Conservation (phyloP, 2,113 vertebrate genomes). For the Equus przewalskii region DNA sequence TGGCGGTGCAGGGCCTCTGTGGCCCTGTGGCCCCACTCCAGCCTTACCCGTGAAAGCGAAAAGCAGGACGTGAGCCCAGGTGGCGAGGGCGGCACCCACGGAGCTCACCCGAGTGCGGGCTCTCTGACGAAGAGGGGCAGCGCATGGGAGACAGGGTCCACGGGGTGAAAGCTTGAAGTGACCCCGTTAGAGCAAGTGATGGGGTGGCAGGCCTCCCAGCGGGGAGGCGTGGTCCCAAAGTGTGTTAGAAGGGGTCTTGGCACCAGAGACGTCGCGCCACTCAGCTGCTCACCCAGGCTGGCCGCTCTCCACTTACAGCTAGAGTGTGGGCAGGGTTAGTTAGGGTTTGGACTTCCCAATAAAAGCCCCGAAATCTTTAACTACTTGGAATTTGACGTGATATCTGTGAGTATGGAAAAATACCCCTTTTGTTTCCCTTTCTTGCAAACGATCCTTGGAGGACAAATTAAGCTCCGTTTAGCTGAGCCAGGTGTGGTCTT, state of each 20-base stretch:
- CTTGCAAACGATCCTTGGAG: accelerated
- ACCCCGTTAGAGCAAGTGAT: not conserved
- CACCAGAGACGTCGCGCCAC: no score
- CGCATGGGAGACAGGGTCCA: not conserved
- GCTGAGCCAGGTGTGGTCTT: not conserved
- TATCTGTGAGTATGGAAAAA: not conserved
- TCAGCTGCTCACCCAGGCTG: not conserved
- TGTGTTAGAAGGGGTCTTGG: not conserved
- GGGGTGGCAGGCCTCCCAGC: not conserved
- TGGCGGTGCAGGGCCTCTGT: not conserved
- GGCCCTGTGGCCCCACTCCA: not conserved
- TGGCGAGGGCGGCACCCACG: no score
- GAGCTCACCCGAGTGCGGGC: not conserved
- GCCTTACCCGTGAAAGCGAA: not conserved
- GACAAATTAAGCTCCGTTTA: not conserved
- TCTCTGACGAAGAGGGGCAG: not conserved
- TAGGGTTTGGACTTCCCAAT: not conserved
- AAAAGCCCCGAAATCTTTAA: not conserved
- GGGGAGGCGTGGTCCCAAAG: not conserved
- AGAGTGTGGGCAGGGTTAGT: no score
- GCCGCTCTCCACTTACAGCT: not conserved
- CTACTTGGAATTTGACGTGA: not conserved
- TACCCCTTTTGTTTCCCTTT: accelerated
- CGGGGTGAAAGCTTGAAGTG: no score
- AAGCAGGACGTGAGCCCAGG: not conserved